phyloP scores from a whole-genome alignment of 2,888 invertebrate species.

The Panzeria rudis region DNA sequence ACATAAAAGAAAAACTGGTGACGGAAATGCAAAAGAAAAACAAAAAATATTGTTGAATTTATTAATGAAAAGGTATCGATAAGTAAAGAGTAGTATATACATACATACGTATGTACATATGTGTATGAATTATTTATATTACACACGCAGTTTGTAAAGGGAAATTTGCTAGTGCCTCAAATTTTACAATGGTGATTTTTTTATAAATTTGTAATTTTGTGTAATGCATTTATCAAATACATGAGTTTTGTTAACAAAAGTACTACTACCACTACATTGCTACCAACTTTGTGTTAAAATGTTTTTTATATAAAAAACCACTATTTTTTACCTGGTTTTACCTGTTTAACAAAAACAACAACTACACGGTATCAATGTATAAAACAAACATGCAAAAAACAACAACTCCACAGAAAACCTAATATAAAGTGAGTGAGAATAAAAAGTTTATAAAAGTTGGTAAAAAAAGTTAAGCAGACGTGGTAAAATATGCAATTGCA shows the following conservation, averaged over 20 bases:
- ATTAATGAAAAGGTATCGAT: conserved; percentile 14
- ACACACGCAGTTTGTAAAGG: not conserved
- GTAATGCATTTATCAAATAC: conserved; percentile 65
- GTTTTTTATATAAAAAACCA: conserved; percentile 74
- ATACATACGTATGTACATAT: not conserved
- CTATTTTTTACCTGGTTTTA: conserved; percentile 81
- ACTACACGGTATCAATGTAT: conserved; percentile 21
- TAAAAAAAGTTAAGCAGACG: conserved; percentile 31
- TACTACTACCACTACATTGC: conserved; percentile 36
- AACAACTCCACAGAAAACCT: conserved; percentile 44
- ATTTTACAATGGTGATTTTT: conserved; percentile 33
- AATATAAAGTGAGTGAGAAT: conserved; percentile 66
- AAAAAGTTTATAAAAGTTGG: conserved; percentile 56
- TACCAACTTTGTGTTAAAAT: conserved; percentile 72
- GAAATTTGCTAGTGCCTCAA: conserved; percentile 26
- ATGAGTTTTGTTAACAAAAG: conserved; percentile 43
- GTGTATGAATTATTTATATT: not conserved
- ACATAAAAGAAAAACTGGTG: conserved; percentile 54
- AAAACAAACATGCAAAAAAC: conserved; percentile 55
- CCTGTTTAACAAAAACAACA: conserved; percentile 76
- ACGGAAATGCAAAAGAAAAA: conserved; percentile 13
- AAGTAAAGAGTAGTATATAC: not conserved
- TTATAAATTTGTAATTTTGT: conserved; percentile 65
- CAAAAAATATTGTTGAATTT: conserved; percentile 7
- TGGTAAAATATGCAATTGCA: conserved; percentile 34